These are phyloP conservation scores for Miltochrista miniata DNA, from an alignment of 2,888 invertebrate species.

Conservation along the genomic window DNA sequence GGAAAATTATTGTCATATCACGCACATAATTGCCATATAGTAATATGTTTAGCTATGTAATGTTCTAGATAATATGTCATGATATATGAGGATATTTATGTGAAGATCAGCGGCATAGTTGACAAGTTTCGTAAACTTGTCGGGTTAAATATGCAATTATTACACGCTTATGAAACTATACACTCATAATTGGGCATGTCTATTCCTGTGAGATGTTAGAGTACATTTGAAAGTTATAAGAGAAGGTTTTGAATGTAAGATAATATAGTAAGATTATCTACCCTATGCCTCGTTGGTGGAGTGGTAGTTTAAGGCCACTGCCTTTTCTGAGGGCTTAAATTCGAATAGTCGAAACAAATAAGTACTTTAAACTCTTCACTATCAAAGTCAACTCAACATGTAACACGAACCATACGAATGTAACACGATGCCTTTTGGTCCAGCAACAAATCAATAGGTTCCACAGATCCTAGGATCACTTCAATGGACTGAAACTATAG, in stretches of 20 bases:
- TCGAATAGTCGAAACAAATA: too few species aligned
- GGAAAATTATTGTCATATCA: constrained; percentile 24
- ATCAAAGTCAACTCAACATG: too few species aligned
- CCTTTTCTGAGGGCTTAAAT: too few species aligned
- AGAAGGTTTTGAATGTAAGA: too few species aligned
- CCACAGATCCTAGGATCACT: constrained; percentile 26
- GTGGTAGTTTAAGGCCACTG: too few species aligned
- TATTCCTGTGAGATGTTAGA: neutral
- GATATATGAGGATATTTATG: constrained; percentile 8
- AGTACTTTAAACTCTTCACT: too few species aligned
- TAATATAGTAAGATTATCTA: too few species aligned
- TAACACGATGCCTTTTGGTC: constrained; percentile 22
- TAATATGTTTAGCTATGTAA: constrained; percentile 9
- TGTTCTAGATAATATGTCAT: constrained; percentile 7
- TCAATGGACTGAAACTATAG: constrained; percentile 37
- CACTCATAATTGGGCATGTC: neutral
- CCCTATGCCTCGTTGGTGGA: too few species aligned
- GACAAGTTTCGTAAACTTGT: neutral
- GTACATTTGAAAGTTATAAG: too few species aligned
- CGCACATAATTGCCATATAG: neutral
- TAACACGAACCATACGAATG: too few species aligned
- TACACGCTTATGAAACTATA: neutral
- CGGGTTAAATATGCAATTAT: constrained; percentile 1
- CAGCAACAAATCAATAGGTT: constrained; percentile 20
- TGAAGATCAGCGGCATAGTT: constrained; percentile 2